Evolutionary conservation across 2,888 invertebrate genomes (phyloP), one percentile per base, ranked within the genome.

Genomic region (Malthinus flaveolus): DNA sequence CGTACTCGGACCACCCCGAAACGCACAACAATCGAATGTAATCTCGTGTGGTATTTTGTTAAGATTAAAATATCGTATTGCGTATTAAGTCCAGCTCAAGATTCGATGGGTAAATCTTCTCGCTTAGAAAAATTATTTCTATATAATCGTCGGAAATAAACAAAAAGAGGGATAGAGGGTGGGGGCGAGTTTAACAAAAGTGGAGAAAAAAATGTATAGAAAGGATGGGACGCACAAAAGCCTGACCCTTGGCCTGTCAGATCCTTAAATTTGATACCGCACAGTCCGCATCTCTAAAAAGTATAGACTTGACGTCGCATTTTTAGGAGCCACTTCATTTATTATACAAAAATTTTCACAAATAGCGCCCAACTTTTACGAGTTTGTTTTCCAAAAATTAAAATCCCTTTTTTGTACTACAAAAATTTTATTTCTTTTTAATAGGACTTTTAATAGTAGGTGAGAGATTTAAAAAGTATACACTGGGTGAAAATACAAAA

Each of bases 191-290:
- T 49, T 47, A 58, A 66, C 66, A 64, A 64, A 62, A 61, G 64
- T 23, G 2, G 56, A 63, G 57, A 60, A 63, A 62, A n/a, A n/a
- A n/a, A n/a, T n/a, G n/a, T n/a, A n/a, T 64, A 62, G 63, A 66
- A 62, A 64, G 65, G 64, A 66, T 66, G 63, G 63, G 59, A 61
- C 60, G 62, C 62, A 66, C 66, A 64, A 71, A 69, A 66, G 66
- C 66, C 69, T 71, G 71, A 71, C 72, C 72, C 71, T 69, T 71
- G 72, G 67, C 71, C 71, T 63, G 68, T 67, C 67, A 68, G 69
- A 71, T 68, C 67, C 68, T 65, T 66, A 68, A 65, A 67, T 67
- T 66, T 67, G 72, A 72, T 72, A 71, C 35, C 47, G 5, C 23
- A 23, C 5, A 2, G 23, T 23, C 2, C 23, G 23, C 23, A 68